These are phyloP conservation scores for Zosterops lateralis DNA, from an alignment of 2,113 vertebrate genomes.

Conservation along the genomic window DNA sequence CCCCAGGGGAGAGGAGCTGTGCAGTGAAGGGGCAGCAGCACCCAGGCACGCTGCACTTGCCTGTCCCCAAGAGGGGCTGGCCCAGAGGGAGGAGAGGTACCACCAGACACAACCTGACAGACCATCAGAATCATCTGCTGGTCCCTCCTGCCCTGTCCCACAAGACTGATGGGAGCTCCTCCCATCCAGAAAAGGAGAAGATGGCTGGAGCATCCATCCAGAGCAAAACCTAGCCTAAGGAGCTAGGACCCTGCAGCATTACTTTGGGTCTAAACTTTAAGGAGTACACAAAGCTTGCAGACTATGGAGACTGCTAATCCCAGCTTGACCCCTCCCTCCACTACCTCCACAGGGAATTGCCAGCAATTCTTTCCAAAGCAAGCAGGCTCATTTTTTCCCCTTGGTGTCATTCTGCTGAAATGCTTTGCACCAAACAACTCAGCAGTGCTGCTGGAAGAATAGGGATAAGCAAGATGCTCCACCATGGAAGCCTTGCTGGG, in stretches of 20 bases:
- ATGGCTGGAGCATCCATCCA: not conserved
- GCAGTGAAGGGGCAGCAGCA: not conserved
- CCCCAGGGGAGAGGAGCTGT: not conserved
- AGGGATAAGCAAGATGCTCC: not conserved
- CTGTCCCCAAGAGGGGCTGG: not conserved
- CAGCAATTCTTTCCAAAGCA: conserved; percentile 26
- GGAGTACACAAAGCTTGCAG: rapidly evolving
- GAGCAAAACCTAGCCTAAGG: not conserved
- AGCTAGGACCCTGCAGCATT: not conserved
- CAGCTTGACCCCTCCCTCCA: not conserved
- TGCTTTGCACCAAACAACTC: not conserved
- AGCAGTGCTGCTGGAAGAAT: rapidly evolving
- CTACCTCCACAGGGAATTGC: not conserved
- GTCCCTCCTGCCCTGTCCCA: too few relatives aligned
- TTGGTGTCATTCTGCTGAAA: conserved; percentile 8
- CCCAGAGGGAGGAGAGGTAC: not conserved
- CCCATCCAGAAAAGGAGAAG: not conserved
- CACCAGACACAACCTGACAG: not conserved
- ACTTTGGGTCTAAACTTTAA: not conserved
- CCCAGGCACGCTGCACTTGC: rapidly evolving
- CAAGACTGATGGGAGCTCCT: rapidly evolving
- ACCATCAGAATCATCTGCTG: not conserved
- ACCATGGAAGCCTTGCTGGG: not conserved
- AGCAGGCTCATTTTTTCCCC: conserved; percentile 35
- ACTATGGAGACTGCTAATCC: not conserved